phyloP scores from a whole-genome alignment of 2,888 invertebrate species.

The Herminia tarsipennalis region DNA sequence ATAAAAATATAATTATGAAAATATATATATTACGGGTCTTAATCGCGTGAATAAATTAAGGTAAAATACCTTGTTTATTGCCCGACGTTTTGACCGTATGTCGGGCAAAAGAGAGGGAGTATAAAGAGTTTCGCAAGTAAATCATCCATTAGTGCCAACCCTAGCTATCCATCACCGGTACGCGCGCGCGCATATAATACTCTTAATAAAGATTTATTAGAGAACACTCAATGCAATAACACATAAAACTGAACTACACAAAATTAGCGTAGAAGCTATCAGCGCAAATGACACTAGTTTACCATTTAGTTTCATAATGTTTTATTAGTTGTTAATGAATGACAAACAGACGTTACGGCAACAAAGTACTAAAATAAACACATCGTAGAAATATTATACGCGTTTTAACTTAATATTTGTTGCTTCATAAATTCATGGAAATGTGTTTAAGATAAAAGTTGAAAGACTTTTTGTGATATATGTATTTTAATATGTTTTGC shows the following conservation, averaged over 20 bases:
- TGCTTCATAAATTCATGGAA: conserved; percentile 20
- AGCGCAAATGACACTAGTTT: conserved; percentile 2
- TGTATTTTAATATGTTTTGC: conserved; percentile 2
- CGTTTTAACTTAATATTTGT: conserved; percentile 17
- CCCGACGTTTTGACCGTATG: too few species aligned
- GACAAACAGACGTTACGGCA: conserved; percentile 4
- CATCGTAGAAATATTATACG: conserved; percentile 4
- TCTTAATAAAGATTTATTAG: conserved; percentile 44
- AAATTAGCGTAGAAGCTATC: conserved; percentile 20
- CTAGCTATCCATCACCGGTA: background rate
- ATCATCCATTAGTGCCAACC: too few species aligned
- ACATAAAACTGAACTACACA: conserved; percentile 21
- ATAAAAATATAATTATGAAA: too few species aligned
- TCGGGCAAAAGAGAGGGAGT: too few species aligned
- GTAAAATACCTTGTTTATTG: too few species aligned
- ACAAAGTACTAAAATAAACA: conserved; percentile 1
- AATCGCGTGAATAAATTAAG: too few species aligned
- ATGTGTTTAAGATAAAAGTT: conserved; percentile 5
- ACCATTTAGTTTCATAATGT: conserved; percentile 9
- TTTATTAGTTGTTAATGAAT: conserved; percentile 4
- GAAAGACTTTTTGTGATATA: background rate
- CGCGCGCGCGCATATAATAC: conserved; percentile 20
- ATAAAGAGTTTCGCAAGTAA: too few species aligned
- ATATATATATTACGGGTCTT: too few species aligned
- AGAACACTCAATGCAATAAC: conserved; percentile 27